Base-by-base conservation (phyloP, 2,797 vertebrate species). In the Manis crassicaudata region DNA sequence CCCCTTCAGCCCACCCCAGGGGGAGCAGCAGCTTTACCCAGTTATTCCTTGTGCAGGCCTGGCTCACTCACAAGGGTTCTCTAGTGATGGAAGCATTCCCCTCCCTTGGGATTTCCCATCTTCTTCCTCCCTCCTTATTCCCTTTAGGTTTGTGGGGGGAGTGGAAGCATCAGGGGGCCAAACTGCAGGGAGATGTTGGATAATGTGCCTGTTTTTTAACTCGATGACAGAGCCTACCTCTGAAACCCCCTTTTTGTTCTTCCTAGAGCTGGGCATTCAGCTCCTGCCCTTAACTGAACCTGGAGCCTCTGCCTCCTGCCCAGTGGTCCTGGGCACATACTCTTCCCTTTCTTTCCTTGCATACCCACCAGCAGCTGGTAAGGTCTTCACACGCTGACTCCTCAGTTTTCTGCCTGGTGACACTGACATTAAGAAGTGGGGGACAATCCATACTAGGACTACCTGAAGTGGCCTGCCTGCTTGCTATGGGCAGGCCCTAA, bases 191-290 rank as follows among this genome's bases (percentile, higher is more conserved):
- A 97, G 93, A 95, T 16, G 81, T 86, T 97, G 95, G 97, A 97
- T 97, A 97, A 98, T 97, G 98, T 98, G 98, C 98, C 98, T 98
- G 97, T 98, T 98, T 98, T 98, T 98, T 98, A 98, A 98, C 96
- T 97, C 79, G 32, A 98, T 89, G 95, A 98, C 97, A 96, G 97
- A 96, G 97, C 98, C 98, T 98, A 98, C 98, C 98, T 98, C 98
- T 97, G 83, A 63, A 46, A 46, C 46, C 46, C 46, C 11, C 46
- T 46, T 46, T 46, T 12, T 46, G 46, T 46, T 12, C 46, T 46
- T 46, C 46, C 46, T 46, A 12, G 46, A 46, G 46, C 46, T 46
- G 46, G 37, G 46, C 46, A 46, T 46, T 46, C 10, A 46, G 46
- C 46, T 46, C 46, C 46, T 46, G 92, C 87, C 92, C 94, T 94